phyloP scores from a whole-genome alignment of 2,113 vertebrate genomes.

The Corydoras maculifer region DNA sequence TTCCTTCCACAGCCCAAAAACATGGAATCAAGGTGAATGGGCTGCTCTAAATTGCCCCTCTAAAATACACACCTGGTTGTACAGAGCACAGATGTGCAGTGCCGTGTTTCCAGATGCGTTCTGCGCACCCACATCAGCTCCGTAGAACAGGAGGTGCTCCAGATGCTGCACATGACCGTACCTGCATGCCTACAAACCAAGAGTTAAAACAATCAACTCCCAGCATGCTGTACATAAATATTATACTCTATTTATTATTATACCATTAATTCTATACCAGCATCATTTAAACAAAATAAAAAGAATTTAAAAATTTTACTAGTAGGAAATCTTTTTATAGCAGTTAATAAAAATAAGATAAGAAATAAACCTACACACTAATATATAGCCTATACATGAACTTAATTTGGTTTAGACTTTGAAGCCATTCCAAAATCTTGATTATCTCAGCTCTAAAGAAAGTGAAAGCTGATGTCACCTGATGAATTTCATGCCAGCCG shows the following conservation, averaged over 20 bases:
- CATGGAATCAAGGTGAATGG: too few relatives aligned
- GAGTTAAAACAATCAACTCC: background rate
- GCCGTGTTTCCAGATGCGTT: conserved; percentile 80
- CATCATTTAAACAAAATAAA: too few relatives aligned
- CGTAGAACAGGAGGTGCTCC: conserved; percentile 82
- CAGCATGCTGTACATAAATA: background rate
- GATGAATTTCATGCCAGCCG: conserved; percentile 94
- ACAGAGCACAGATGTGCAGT: conserved; percentile 82
- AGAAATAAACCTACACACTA: too few relatives aligned
- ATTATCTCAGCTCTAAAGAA: too few relatives aligned
- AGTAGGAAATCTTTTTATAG: too few relatives aligned
- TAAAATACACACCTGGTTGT: conserved; percentile 72
- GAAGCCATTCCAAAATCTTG: background rate
- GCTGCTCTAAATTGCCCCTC: too few relatives aligned
- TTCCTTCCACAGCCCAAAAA: too few relatives aligned
- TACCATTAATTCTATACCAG: too few relatives aligned
- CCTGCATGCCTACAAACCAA: conserved; percentile 48
- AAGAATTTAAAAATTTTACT: too few relatives aligned
- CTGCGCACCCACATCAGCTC: conserved; percentile 76
- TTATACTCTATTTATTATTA: too few relatives aligned
- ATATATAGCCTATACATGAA: background rate
- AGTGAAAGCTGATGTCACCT: conserved; percentile 63
- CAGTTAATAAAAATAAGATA: too few relatives aligned
- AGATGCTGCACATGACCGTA: conserved; percentile 76
- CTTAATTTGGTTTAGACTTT: background rate